Percentiles rank a stretch among this genome's conserved stretches.
Evolutionary conservation across 2,113 vertebrate species (phyloP).

Genomic region (Choloepus hoffmanni): DNA sequence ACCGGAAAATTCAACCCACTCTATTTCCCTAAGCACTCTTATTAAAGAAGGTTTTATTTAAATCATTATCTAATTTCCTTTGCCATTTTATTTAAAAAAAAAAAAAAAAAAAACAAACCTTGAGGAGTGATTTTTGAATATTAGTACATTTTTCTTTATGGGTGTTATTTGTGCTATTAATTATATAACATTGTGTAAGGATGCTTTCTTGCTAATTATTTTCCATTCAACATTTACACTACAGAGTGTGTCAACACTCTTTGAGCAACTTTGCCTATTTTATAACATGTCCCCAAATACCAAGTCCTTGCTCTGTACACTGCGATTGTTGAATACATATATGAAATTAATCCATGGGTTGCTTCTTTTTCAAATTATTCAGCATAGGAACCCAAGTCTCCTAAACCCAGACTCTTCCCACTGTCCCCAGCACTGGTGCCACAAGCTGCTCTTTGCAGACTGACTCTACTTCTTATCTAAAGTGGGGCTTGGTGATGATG

Average conservation of each 20-base stretch:
- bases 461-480: neutral
- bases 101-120: neutral
- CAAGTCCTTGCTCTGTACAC: neutral
- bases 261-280: neutral
- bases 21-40: neutral
- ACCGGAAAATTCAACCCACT: conserved; percentile 6
- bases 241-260: neutral
- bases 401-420: neutral
- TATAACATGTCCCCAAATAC: neutral
- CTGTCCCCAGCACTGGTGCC: neutral
- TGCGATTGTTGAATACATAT: neutral
- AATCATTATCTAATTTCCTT: conserved; percentile 64
- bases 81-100: conserved; percentile 44
- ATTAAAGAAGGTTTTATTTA: conserved; percentile 64
- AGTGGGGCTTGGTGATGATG: neutral
- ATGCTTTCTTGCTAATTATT: conserved; percentile 32
- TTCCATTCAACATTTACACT: conserved; percentile 41
- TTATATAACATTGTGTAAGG: conserved; percentile 50
- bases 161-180: conserved; percentile 50
- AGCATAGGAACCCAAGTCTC: neutral
- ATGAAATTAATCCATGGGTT: neutral
- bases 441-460: neutral
- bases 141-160: conserved; percentile 53
- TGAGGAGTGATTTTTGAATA: conserved; percentile 28
- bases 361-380: neutral